Evolutionary conservation across 64 coral and sea anemone genomes (phyloP).

Genomic region (Dendronephthya gigantea): DNA sequence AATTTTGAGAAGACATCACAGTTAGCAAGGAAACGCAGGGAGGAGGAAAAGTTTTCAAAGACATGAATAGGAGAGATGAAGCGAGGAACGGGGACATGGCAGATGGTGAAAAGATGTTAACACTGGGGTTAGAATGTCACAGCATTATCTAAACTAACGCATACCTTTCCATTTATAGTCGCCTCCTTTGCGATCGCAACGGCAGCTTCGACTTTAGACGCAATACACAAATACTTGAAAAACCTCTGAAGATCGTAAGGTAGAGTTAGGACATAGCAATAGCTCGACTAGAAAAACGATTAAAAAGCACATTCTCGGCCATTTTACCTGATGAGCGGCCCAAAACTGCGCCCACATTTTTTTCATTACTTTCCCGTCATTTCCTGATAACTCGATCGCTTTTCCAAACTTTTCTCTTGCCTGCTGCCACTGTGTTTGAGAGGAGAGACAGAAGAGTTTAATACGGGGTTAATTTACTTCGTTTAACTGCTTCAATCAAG

Average conservation of each 20-base stretch:
- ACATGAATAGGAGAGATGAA: neutral
- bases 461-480: neutral
- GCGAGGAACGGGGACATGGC: too few species aligned
- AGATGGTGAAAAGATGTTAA: too few species aligned
- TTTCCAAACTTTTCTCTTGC: slow-evolving; percentile 96
- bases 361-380: slow-evolving; percentile 63
- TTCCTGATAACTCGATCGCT: slow-evolving; percentile 71
- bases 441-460: neutral
- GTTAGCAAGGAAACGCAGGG: too few species aligned
- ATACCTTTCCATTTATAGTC: slow-evolving; percentile 60
- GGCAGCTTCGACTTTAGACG: slow-evolving; percentile 75
- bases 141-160: neutral
- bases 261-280: too few species aligned
- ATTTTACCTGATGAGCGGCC: slow-evolving; percentile 87
- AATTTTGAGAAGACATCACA: neutral
- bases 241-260: slow-evolving; percentile 64
- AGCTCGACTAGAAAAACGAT: neutral
- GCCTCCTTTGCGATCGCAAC: slow-evolving; percentile 67
- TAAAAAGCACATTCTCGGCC: neutral
- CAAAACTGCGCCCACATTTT: slow-evolving; percentile 97
- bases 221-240: slow-evolving; percentile 95
- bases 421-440: slow-evolving; percentile 56
- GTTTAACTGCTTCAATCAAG: neutral
- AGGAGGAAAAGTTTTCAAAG: too few species aligned
- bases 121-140: neutral